Conservation (phyloP, 2,888 invertebrate species). For the Drosophila bunnanda region DNA sequence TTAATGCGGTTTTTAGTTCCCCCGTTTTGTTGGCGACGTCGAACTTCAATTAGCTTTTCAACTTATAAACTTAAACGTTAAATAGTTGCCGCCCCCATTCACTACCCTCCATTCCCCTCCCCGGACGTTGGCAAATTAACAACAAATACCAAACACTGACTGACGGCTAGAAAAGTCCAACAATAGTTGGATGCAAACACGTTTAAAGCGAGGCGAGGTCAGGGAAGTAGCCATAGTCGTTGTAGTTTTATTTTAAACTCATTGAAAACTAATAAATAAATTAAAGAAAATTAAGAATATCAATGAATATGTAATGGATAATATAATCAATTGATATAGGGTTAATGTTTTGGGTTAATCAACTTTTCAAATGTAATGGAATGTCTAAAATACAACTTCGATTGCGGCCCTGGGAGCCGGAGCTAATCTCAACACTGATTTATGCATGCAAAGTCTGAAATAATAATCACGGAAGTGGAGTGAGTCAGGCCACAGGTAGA, state of each 20-base stretch:
- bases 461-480: conserved; percentile 48
- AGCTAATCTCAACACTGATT: conserved; percentile 55
- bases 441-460: conserved; percentile 58
- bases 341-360: not conserved
- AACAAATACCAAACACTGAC: conserved; percentile 54
- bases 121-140: conserved; percentile 34
- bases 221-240: not conserved
- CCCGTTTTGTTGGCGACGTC: conserved; percentile 48
- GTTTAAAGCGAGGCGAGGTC: conserved; percentile 44
- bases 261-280: not conserved
- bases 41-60: conserved; percentile 75
- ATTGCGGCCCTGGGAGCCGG: conserved; percentile 13
- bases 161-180: conserved; percentile 55
- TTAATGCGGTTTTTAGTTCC: conserved; percentile 30
- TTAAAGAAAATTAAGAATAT: not conserved
- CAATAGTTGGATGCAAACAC: conserved; percentile 58
- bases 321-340: not conserved
- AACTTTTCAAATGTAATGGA: not conserved
- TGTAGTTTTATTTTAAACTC: not conserved
- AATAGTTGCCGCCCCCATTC: conserved; percentile 50
- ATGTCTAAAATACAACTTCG: conserved; percentile 5
- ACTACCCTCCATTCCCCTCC: not conserved
- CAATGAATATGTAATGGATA: not conserved
- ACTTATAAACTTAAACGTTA: conserved; percentile 74
- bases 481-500: conserved; percentile 51